Conservation (phyloP, 2,797 vertebrate species). For the Rhinatrema bivittatum region DNA sequence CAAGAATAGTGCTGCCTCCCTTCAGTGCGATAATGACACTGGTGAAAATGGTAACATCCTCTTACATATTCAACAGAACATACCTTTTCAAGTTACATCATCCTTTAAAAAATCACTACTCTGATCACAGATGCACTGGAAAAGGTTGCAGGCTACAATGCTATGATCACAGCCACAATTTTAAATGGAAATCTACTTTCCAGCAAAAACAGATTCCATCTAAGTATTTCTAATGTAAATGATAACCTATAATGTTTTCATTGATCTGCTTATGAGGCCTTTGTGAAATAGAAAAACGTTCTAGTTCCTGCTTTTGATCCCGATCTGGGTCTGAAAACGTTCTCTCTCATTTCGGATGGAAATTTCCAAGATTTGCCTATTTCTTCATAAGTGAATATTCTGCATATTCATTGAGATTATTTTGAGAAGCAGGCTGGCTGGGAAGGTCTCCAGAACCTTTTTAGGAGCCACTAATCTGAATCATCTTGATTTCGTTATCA, state of each 20-base stretch:
- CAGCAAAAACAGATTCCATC: constrained; percentile 20
- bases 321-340: constrained; percentile 37
- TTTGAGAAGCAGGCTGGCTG: too few species aligned
- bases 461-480: too few species aligned
- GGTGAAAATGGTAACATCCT: constrained; percentile 39
- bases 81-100: constrained; percentile 38
- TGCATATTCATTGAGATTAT: too few species aligned
- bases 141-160: constrained; percentile 5
- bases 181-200: constrained; percentile 27
- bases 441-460: too few species aligned
- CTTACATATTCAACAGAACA: constrained; percentile 18
- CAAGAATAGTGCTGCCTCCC: constrained; percentile 32
- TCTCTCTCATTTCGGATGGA: constrained; percentile 49
- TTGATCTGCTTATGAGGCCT: constrained; percentile 18
- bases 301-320: constrained; percentile 32
- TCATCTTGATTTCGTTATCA: too few species aligned
- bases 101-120: constrained; percentile 47
- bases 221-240: constrained; percentile 37
- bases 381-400: constrained; percentile 55
- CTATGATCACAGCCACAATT: constrained; percentile 24
- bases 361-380: constrained; percentile 45
- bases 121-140: constrained; percentile 42
- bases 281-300: constrained; percentile 34
- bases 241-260: constrained; percentile 37
- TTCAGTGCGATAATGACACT: constrained; percentile 39